Evolutionary conservation across 2,888 invertebrate species (phyloP).

Genomic region (Dicranocentrus wangi): DNA sequence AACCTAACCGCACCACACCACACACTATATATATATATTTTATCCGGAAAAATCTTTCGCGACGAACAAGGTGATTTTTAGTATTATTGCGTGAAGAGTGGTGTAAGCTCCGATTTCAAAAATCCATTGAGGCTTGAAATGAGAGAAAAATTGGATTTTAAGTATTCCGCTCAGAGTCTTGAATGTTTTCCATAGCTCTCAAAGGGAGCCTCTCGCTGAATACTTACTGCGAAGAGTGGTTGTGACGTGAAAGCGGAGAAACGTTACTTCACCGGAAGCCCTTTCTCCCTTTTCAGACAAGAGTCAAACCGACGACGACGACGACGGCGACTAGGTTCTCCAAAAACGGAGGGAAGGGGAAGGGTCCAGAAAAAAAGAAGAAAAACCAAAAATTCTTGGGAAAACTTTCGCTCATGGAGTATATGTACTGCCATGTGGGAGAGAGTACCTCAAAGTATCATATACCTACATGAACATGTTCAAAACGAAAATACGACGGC

Average conservation of each 20-base stretch:
- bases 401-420: too few relatives aligned
- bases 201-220: constrained; percentile 42
- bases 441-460: neutral
- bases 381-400: neutral
- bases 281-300: neutral
- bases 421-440: neutral
- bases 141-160: constrained; percentile 65
- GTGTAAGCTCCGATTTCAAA: constrained; percentile 53
- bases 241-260: constrained; percentile 56
- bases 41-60: neutral
- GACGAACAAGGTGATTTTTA: constrained; percentile 3
- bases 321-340: neutral
- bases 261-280: constrained; percentile 55
- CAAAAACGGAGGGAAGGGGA: neutral
- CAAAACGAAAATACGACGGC: too few relatives aligned
- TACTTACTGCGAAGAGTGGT: constrained; percentile 47
- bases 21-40: neutral
- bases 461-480: too few relatives aligned
- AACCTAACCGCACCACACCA: too few relatives aligned
- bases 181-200: constrained; percentile 57
- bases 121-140: constrained; percentile 62
- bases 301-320: neutral
- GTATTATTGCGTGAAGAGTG: constrained; percentile 26
- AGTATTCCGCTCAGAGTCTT: constrained; percentile 62
- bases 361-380: neutral